Evolutionary conservation across 2,888 invertebrate species (phyloP).

Genomic region (Thereva unica): DNA sequence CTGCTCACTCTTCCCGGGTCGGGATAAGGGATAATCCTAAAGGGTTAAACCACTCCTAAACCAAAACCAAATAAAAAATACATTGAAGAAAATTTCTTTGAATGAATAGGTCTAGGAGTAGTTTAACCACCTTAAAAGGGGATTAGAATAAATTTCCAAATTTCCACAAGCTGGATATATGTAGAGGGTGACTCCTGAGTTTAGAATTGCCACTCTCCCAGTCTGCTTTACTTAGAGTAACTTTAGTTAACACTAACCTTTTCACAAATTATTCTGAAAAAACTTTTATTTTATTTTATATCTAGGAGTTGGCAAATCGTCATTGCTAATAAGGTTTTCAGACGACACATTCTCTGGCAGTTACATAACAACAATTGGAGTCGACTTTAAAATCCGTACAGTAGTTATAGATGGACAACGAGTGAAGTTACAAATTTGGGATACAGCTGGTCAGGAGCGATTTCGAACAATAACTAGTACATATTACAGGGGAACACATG

Average conservation of each 20-base stretch:
- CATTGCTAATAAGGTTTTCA: constrained; percentile 91
- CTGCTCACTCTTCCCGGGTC: too few relatives aligned
- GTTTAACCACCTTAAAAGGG: too few relatives aligned
- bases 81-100: too few relatives aligned
- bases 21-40: too few relatives aligned
- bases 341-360: constrained; percentile 98
- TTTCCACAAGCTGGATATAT: too few relatives aligned
- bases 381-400: constrained; percentile 99
- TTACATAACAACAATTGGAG: constrained; percentile 99
- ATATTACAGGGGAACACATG: constrained; percentile 98
- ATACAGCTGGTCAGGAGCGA: constrained; percentile 95
- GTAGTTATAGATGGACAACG: constrained; percentile 87
- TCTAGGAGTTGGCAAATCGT: constrained; percentile 97
- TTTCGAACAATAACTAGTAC: constrained; percentile 99
- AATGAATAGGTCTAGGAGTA: too few relatives aligned
- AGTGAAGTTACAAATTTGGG: constrained; percentile 97
- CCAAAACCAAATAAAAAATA: too few relatives aligned
- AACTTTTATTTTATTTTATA: constrained; percentile 23
- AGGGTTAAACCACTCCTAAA: too few relatives aligned
- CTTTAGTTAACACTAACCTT: neutral
- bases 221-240: neutral
- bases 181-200: too few relatives aligned
- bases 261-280: neutral
- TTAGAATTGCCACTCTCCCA: too few relatives aligned
- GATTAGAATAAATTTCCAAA: too few relatives aligned